Conservation (phyloP, 2,113 vertebrate species). For the Leptocoma aspasia region DNA sequence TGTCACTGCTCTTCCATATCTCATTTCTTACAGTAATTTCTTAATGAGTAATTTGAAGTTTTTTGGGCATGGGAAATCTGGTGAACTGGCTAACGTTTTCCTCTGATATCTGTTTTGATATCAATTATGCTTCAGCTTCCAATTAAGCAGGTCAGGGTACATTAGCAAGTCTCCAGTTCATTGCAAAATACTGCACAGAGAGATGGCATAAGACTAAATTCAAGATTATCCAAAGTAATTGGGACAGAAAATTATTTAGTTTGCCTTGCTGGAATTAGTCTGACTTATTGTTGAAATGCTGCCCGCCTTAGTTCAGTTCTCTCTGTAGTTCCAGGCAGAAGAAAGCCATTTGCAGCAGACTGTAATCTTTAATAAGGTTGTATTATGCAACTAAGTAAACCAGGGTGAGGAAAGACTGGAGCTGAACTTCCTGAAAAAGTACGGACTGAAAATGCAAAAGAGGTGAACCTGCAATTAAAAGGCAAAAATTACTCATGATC, state of each 20-base stretch:
- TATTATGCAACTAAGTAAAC: conserved; percentile 32
- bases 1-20: conserved; percentile 12
- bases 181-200: conserved; percentile 9
- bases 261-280: conserved; percentile 35
- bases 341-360: conserved; percentile 38
- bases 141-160: conserved; percentile 40
- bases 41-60: conserved; percentile 28
- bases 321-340: conserved; percentile 37
- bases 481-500: neutral
- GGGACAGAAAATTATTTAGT: conserved; percentile 49
- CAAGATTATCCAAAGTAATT: conserved; percentile 57
- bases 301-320: conserved; percentile 3
- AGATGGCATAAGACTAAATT: conserved; percentile 33
- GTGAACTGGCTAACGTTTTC: conserved; percentile 36
- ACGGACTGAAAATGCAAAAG: neutral
- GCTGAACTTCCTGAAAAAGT: neutral
- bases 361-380: conserved; percentile 33
- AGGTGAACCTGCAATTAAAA: neutral
- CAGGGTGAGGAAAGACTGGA: neutral
- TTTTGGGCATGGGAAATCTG: conserved; percentile 24
- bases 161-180: neutral
- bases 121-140: conserved; percentile 48
- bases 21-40: conserved; percentile 26
- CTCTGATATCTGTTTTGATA: conserved; percentile 51
- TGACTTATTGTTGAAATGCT: conserved; percentile 40